These are phyloP conservation scores for Sialis fuliginosa DNA, from an alignment of 2,888 invertebrate genomes.

Conservation along the genomic window DNA sequence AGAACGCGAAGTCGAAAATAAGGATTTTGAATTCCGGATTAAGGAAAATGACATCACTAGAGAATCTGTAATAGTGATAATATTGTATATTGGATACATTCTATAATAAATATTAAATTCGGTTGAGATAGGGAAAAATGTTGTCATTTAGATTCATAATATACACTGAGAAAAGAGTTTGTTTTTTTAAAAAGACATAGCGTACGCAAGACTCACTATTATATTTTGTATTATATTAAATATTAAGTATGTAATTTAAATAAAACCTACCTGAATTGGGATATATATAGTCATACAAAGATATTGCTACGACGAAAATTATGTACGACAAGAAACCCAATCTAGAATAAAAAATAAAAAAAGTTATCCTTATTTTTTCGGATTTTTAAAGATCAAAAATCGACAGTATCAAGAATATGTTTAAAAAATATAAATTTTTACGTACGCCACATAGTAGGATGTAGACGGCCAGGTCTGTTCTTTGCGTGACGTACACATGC, in stretches of 20 bases:
- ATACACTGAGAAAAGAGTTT: too few species aligned
- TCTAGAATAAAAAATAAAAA: background rate
- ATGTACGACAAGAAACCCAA: background rate
- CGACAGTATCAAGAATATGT: too few species aligned
- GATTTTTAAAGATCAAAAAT: background rate
- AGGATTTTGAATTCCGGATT: constrained; percentile 33
- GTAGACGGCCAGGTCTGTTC: constrained; percentile 20
- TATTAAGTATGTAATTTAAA: too few species aligned
- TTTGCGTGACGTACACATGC: constrained; percentile 39
- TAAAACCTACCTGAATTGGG: too few species aligned
- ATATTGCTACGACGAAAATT: background rate
- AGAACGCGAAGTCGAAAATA: constrained; percentile 30
- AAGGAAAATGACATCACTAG: constrained; percentile 42
- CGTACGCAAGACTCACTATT: too few species aligned
- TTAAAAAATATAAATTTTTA: background rate
- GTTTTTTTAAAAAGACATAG: too few species aligned
- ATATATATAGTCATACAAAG: background rate
- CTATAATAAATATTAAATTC: too few species aligned
- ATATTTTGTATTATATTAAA: too few species aligned
- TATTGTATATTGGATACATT: too few species aligned
- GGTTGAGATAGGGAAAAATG: too few species aligned
- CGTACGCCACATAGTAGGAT: background rate
- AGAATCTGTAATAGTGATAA: constrained; percentile 27
- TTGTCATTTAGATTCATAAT: too few species aligned
- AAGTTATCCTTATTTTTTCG: background rate